Percentiles rank a stretch among this genome's conserved stretches.
Conservation (phyloP, 2,797 vertebrate genomes). For the Rhinoraja longicauda region DNA sequence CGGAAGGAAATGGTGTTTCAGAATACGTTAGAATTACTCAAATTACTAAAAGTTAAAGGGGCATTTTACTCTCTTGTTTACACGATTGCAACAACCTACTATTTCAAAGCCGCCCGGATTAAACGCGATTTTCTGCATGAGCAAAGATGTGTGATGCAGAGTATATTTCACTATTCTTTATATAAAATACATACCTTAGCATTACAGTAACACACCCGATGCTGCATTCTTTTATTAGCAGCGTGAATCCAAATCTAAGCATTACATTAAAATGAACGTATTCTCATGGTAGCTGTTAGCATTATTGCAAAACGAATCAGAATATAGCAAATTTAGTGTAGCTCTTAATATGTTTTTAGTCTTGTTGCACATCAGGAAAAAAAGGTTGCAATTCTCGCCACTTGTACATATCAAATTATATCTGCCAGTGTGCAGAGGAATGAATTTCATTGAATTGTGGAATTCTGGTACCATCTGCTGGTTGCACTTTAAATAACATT, state of each 20-base stretch:
- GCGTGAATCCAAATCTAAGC: background rate
- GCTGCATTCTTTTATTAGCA: background rate
- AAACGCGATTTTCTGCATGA: background rate
- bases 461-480: slow-evolving; percentile 58
- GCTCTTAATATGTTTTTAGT: background rate
- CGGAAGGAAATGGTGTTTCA: background rate
- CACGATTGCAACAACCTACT: background rate
- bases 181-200: background rate
- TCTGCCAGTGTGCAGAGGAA: background rate
- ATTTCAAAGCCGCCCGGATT: background rate
- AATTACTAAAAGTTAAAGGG: background rate
- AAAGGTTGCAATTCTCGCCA: background rate
- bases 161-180: background rate
- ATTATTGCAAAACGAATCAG: background rate
- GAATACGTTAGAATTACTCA: background rate
- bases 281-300: background rate
- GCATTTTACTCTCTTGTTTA: background rate
- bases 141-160: background rate
- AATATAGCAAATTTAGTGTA: background rate
- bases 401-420: background rate
- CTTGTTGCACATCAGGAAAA: background rate
- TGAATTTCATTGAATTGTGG: slow-evolving; percentile 43
- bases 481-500: background rate
- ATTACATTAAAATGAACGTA: background rate
- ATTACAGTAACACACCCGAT: background rate